These are phyloP conservation scores for Cecidostiba fungosa DNA, from an alignment of 2,888 invertebrate genomes.

Conservation along the genomic window DNA sequence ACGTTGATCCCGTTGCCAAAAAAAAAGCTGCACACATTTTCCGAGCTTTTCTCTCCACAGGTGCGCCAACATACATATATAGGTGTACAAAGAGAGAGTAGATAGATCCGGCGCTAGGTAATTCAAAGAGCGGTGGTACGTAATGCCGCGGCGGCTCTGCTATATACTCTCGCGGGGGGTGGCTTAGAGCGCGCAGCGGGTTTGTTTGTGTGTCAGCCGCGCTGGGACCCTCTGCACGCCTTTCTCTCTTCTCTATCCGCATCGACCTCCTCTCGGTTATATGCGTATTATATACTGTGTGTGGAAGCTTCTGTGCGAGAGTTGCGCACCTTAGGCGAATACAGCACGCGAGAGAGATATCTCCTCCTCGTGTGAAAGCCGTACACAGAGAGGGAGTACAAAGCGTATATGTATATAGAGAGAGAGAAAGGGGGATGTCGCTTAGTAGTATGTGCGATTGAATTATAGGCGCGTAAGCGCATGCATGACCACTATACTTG, in stretches of 20 bases:
- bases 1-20: neutral
- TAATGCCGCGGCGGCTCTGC: too few relatives aligned
- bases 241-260: conserved; percentile 54
- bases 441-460: conserved; percentile 8
- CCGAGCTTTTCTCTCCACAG: neutral
- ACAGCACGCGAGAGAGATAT: neutral
- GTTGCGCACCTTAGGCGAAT: conserved; percentile 22
- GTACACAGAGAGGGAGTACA: neutral
- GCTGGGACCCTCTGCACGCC: conserved; percentile 73
- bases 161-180: conserved; percentile 28
- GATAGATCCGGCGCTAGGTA: conserved; percentile 47
- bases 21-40: neutral
- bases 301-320: neutral
- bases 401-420: neutral
- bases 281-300: conserved; percentile 34
- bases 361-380: conserved; percentile 5
- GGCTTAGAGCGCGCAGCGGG: conserved; percentile 66
- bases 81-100: neutral
- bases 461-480: conserved; percentile 40
- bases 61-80: neutral
- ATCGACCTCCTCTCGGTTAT: conserved; percentile 28
- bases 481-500: conserved; percentile 16
- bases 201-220: conserved; percentile 80
- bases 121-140: conserved; percentile 31
- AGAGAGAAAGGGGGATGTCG: neutral